Base-by-base conservation (phyloP, 2,797 vertebrate genomes). In the Loris lydekkerianus region DNA sequence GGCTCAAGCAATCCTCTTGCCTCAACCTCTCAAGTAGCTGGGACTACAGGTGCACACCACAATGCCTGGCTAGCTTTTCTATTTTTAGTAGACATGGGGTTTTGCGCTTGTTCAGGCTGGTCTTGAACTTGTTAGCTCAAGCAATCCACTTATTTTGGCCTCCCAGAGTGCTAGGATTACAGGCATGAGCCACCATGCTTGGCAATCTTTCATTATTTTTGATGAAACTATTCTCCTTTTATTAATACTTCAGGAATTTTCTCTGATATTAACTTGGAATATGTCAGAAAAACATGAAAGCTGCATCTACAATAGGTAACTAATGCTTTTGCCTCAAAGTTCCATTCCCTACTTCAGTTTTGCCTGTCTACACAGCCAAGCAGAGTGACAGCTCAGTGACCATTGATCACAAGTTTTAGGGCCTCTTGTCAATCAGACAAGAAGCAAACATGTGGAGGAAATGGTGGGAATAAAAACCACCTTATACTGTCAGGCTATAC, bases 141-240 rank as follows among this genome's bases (percentile, higher is more conserved):
- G 49, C 49, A 53, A 53, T 53, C 49, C 49, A 53, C 49, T 53
- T 53, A 53, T 53, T 53, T 53, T 14, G 14, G 14, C 49, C 49
- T 53, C 49, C 49, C 49, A 53, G 49, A 53, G 49, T 53, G 49
- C 49, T 53, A 53, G 49, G 49, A 53, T 53, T 53, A 53, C 4
- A 53, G 49, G 49, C 4, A 14, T 53, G 49, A 53, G 49, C 14
- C 49, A 53, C 14, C 14, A 53, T 15, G 49, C 14, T 14, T 15
- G 49, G 49, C 49, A 53, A 15, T 96, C 90, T 97, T 96, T 98
- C 89, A 95, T 97, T 93, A 95, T 97, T 97, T 98, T 98, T 97
- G 97, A 97, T 98, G 97, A 97, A 97, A 97, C 56, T 37, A 5
- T 95, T 97, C 89, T 97, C 0, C 1, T 97, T 96, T 97, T 84